These are phyloP conservation scores for Argya squamiceps DNA, from an alignment of 2,797 vertebrate species.

Conservation along the genomic window DNA sequence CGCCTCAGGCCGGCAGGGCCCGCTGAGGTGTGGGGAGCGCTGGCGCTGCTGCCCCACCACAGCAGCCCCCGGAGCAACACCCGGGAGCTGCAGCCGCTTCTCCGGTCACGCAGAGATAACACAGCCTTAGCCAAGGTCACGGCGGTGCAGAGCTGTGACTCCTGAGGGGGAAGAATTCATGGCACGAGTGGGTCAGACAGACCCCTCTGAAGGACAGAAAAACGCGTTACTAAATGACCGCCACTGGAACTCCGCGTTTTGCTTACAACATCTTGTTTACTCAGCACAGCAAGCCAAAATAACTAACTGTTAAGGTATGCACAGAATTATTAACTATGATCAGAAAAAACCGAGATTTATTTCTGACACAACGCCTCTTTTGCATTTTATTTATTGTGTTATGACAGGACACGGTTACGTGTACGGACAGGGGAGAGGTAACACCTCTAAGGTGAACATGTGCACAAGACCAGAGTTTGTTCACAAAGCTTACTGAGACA, in stretches of 20 bases:
- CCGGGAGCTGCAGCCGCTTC: not conserved
- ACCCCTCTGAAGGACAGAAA: not conserved
- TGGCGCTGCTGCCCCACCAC: not conserved
- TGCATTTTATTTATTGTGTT: slow-evolving; percentile 60
- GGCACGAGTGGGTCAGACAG: not conserved
- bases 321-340: not conserved
- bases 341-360: not conserved
- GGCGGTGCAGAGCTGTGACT: not conserved
- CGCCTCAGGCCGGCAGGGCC: not conserved
- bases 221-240: rapidly evolving
- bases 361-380: not conserved
- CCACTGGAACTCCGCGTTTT: not conserved
- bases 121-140: not conserved
- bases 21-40: not conserved
- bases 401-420: slow-evolving; percentile 50
- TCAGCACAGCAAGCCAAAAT: not conserved
- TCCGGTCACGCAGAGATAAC: not conserved
- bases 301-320: not conserved
- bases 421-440: not conserved
- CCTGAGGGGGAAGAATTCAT: not conserved
- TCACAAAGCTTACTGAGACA: not conserved
- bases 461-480: not conserved
- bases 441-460: not conserved
- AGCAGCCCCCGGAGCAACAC: not conserved
- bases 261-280: not conserved